Evolutionary conservation across 2,797 vertebrate species (phyloP).

Genomic region (Macrochelys suwanniensis): DNA sequence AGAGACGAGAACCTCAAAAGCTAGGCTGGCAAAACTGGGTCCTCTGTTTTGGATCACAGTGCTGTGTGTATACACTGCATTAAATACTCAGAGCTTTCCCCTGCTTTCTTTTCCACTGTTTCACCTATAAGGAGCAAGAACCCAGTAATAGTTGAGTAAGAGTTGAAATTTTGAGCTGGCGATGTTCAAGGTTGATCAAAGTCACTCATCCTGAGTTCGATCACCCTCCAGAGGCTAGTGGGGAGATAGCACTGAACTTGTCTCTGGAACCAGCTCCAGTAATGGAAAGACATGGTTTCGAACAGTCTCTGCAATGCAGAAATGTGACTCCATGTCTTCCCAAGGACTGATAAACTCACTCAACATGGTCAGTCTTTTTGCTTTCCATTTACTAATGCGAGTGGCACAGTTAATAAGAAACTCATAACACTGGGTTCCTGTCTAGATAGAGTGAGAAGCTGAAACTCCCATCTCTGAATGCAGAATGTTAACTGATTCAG

Average conservation of each 20-base stretch:
- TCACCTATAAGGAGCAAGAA: background rate
- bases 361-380: background rate
- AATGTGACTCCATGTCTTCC: fast-evolving
- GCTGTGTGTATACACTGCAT: background rate
- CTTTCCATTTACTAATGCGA: background rate
- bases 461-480: background rate
- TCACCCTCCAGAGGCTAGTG: fast-evolving
- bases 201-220: background rate
- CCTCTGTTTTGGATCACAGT: background rate
- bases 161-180: background rate
- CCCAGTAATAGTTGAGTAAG: background rate
- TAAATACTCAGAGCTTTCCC: background rate
- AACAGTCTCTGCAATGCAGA: background rate
- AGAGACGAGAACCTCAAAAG: background rate
- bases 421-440: fast-evolving
- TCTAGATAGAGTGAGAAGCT: background rate
- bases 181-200: background rate
- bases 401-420: background rate
- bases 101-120: background rate
- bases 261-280: background rate
- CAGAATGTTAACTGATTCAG: fast-evolving
- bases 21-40: background rate
- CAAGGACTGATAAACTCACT: background rate
- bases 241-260: background rate
- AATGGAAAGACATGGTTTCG: background rate